These are phyloP conservation scores for Psittacula echo DNA, from an alignment of 2,797 vertebrate genomes.

Conservation along the genomic window DNA sequence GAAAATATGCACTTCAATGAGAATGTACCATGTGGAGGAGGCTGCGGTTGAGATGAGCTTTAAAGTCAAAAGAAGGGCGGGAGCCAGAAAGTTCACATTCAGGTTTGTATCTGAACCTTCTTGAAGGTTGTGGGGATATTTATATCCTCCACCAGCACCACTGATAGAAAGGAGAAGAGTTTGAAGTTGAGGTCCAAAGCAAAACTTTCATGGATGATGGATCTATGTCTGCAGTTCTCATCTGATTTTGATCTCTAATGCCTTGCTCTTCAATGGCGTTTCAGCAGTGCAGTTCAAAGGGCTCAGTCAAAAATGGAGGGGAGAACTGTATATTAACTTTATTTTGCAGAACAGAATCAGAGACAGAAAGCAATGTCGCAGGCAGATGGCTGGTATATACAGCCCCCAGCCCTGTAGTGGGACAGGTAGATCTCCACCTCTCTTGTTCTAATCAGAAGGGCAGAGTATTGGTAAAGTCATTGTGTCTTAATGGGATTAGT, in stretches of 20 bases:
- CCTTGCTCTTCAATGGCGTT: background rate
- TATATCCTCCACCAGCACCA: background rate
- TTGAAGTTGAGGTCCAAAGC: background rate
- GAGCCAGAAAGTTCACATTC: background rate
- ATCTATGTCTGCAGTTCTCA: background rate
- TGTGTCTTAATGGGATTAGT: background rate
- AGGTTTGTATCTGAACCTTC: background rate
- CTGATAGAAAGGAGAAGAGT: background rate
- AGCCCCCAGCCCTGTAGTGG: background rate
- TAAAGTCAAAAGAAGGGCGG: constrained; percentile 27
- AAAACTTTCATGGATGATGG: background rate
- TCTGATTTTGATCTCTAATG: constrained; percentile 8
- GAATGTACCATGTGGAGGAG: background rate
- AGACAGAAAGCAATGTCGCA: background rate
- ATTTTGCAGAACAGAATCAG: background rate
- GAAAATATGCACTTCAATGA: constrained; percentile 34
- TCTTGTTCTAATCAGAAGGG: background rate
- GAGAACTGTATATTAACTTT: background rate
- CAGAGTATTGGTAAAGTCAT: background rate
- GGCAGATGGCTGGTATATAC: background rate
- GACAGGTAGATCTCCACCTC: background rate
- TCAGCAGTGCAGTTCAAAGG: background rate
- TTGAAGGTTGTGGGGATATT: background rate
- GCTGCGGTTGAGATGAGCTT: constrained; percentile 13
- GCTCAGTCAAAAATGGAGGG: background rate